Base-by-base conservation (phyloP, 1,140 invertebrate genomes). In the Asbolus verrucosus region DNA sequence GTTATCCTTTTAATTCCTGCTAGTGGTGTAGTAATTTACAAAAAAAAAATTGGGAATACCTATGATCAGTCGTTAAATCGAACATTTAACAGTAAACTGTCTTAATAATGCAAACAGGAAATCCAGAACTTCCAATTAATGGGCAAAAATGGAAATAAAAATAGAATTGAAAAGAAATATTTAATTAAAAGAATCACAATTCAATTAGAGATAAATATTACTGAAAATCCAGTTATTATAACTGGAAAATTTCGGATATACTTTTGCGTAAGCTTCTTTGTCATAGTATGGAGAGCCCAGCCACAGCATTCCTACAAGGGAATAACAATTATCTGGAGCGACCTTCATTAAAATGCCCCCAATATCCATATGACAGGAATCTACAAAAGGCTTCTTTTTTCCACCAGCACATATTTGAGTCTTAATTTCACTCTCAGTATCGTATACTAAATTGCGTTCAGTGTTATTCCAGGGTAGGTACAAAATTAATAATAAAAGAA, bases 251-350 rank as follows among this genome's bases (percentile, higher is more conserved):
- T 85, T 85, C 0, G 92, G 92, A 75, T 94, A 94, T 1, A 94
- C 88, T 0, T 91, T 91, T 0, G 92, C 91, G 85, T 87, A 89
- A 1, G 87, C 88, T 6, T 78, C 73, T 9, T 87, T 84, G 0
- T 90, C 92, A 74, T 92, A 95, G 0, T 86, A 86, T 0, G 86
- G 83, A 0, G 89, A 88, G 0, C 94, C 94, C 78, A 91, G 92
- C 0, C 90, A 92, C 0, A 92, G 90, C 0, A 94, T 79, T 0
- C 91, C 92, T 0, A 85, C 79, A 0, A 76, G 68, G 0, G 79
- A 79, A 85, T 86, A 87, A 9, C 6, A 18, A 6, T 27, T 15
- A 14, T 73, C 67, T 6, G 6, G 14, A 15, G 21, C 27, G 8
- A 63, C 8, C 19, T 19, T 15, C 89, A 91, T 90, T 1, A 94